Base-by-base conservation (phyloP, 2,113 vertebrate species). In the Athene cunicularia region DNA sequence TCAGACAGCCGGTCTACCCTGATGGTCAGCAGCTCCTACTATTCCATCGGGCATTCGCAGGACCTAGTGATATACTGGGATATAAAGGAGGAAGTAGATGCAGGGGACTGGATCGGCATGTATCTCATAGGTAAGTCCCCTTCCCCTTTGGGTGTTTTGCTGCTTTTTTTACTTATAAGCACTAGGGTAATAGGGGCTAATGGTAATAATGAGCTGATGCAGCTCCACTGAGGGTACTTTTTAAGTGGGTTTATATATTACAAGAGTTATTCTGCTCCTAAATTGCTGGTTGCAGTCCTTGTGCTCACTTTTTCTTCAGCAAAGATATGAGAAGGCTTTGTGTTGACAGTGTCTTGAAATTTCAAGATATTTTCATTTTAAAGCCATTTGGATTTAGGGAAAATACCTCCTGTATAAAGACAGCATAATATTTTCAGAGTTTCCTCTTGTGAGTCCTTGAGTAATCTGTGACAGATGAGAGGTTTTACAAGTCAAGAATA, bases 51-150 rank as follows among this genome's bases (percentile, higher is more conserved):
- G 62, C 99, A 99, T 91, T 99, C 99, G 0, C 99, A 99, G 79
- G 99, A 99, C 94, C 97, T 99, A 24, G 98, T 99, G 64, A 99
- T 99, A 95, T 99, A 99, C 73, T 99, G 99, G 99, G 99, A 99
- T 98, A 99, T 99, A 97, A 99, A 99, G 91, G 99, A 99, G 85
- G 99, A 99, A 50, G 99, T 99, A 91, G 99, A 99, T 30, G 99
- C 99, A 16, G 99, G 99, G 26, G 99, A 99, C 96, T 99, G 99
- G 99, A 99, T 99, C 1, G 99, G 99, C 97, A 99, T 99, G 99
- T 99, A 99, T 97, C 98, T 99, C 56, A 98, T 99, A 19, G 99
- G 99, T 99, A 93, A 99, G 99, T 95, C 12, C 15, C 13, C 12
- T 68, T 66, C 20, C 18, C 5, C 11, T 82, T 50, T 22, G 13